phyloP scores from a whole-genome alignment of 2,113 vertebrate genomes.

The Phalacrocorax aristotelis region DNA sequence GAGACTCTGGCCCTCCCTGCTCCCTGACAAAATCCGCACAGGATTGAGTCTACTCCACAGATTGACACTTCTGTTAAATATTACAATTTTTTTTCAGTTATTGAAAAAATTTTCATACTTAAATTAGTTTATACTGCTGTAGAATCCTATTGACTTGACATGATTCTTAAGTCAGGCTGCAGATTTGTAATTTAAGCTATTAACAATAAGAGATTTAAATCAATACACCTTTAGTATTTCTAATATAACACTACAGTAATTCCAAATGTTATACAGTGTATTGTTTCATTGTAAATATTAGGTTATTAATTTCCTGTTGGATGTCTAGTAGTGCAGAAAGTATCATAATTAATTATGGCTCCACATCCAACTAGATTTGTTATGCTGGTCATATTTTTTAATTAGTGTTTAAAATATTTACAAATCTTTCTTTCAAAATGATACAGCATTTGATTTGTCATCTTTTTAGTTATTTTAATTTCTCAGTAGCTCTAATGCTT shows the following conservation, averaged over 20 bases:
- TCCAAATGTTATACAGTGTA: neutral
- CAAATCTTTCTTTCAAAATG: neutral
- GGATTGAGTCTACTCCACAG: neutral
- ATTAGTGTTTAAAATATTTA: neutral
- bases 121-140: neutral
- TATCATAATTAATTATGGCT: neutral
- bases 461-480: neutral
- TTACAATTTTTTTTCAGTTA: neutral
- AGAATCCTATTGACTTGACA: neutral
- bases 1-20: neutral
- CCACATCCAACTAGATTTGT: neutral
- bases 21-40: neutral
- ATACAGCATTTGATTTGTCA: neutral
- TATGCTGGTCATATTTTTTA: neutral
- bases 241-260: neutral
- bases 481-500: neutral
- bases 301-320: neutral
- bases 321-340: neutral
- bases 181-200: neutral
- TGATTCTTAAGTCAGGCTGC: neutral
- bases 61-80: neutral
- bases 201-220: neutral
- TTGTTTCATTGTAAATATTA: neutral
- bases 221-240: neutral
- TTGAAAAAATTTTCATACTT: neutral